Conservation (phyloP, 2,888 invertebrate genomes). For the Cephalotes varians region DNA sequence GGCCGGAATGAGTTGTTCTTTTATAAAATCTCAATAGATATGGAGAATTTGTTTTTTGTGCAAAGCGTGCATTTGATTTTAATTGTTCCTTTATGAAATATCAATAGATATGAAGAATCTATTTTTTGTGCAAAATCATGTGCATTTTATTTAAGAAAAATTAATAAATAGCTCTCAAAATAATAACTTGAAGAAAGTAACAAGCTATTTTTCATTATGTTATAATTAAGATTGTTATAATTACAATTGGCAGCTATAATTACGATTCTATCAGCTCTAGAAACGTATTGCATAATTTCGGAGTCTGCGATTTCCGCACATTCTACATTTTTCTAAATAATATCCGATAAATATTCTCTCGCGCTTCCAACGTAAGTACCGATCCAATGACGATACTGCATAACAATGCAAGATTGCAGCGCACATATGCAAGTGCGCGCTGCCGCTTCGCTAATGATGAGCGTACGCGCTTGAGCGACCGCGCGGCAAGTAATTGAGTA, state of each 20-base stretch:
- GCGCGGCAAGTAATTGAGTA: conserved; percentile 68
- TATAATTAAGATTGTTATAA: not conserved
- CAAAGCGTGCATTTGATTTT: not conserved
- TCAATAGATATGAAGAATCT: not conserved
- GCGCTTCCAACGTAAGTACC: conserved; percentile 1
- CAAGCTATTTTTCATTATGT: not conserved
- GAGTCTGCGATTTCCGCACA: not conserved
- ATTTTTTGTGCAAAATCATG: not conserved
- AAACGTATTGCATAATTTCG: not conserved
- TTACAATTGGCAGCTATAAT: not conserved
- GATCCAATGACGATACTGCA: conserved; percentile 35
- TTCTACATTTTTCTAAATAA: not conserved
- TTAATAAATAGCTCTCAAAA: not conserved
- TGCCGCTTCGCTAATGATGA: conserved; percentile 56
- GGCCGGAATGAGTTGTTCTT: not conserved
- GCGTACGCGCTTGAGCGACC: conserved; percentile 56
- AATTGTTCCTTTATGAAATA: not conserved
- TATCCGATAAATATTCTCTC: not conserved
- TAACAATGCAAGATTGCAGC: conserved; percentile 30
- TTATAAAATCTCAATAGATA: not conserved
- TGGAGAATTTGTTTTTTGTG: not conserved
- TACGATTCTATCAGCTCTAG: not conserved
- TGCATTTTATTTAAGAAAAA: not conserved
- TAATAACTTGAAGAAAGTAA: not conserved
- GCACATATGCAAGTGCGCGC: conserved; percentile 49